Conservation (phyloP, 2,797 vertebrate species). For the Sebastes nivosus region DNA sequence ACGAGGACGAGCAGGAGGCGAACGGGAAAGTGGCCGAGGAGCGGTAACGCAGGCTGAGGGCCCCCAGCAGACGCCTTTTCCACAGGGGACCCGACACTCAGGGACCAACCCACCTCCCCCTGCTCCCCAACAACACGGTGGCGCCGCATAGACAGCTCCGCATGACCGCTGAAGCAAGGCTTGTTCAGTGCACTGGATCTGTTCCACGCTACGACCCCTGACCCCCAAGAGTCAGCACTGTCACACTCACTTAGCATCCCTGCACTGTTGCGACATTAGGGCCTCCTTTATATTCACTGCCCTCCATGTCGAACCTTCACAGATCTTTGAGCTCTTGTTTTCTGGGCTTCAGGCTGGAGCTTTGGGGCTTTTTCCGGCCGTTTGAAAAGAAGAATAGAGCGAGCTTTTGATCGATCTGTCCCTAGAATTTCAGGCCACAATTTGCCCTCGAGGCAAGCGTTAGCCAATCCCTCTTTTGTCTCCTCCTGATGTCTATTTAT, state of each 20-base stretch:
- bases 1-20: conserved; percentile 78
- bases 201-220: conserved; percentile 54
- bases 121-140: conserved; percentile 44
- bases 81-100: conserved; percentile 83
- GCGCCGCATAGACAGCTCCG: conserved; percentile 43
- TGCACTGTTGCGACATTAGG: conserved; percentile 70
- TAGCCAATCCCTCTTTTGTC: conserved; percentile 32
- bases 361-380: conserved; percentile 19
- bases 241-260: conserved; percentile 66
- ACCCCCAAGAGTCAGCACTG: conserved; percentile 71
- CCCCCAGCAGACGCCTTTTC: conserved; percentile 65
- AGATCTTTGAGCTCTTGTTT: conserved; percentile 35
- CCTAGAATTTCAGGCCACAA: conserved; percentile 20
- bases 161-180: conserved; percentile 56
- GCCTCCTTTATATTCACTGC: conserved; percentile 34
- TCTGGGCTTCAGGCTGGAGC: conserved; percentile 22
- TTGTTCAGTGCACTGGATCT: conserved; percentile 70
- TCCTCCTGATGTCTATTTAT: conserved; percentile 73
- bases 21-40: conserved; percentile 86
- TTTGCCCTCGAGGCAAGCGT: conserved; percentile 29
- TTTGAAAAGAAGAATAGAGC: conserved; percentile 13
- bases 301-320: conserved; percentile 41
- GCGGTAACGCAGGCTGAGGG: conserved; percentile 81
- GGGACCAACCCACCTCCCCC: conserved; percentile 76
- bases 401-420: conserved; percentile 23